Conservation (phyloP, 1,140 invertebrate genomes). For the Halesus radiatus region DNA sequence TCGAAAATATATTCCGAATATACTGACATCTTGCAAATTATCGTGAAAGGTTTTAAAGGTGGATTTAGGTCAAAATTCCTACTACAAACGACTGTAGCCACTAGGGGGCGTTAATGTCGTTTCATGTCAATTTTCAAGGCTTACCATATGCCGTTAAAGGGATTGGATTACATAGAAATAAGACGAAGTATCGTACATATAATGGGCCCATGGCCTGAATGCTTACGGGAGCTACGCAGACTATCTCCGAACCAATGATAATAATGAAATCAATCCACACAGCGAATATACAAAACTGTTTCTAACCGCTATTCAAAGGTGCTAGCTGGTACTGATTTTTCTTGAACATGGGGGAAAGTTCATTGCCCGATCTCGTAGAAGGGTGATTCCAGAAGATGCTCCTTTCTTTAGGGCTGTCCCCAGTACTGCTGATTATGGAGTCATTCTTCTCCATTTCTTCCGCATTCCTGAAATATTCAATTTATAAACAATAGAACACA, state of each 20-base stretch:
- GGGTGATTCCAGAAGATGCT: slow-evolving; percentile 75
- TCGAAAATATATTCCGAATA: no score
- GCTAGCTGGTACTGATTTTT: slow-evolving; percentile 72
- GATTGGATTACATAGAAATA: no score
- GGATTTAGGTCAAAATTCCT: no score
- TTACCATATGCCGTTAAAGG: no score
- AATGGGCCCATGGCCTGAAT: not conserved
- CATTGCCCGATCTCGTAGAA: slow-evolving; percentile 68
- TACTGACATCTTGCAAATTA: no score
- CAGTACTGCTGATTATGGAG: slow-evolving; percentile 55
- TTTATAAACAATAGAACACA: not conserved
- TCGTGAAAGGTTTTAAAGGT: no score
- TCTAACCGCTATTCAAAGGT: slow-evolving; percentile 67
- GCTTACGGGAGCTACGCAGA: not conserved
- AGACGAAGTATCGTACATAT: no score
- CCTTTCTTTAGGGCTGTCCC: slow-evolving; percentile 54
- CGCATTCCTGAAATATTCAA: slow-evolving; percentile 44
- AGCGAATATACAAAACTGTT: not conserved
- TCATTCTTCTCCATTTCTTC: slow-evolving; percentile 55
- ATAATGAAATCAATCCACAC: not conserved
- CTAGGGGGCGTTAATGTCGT: no score
- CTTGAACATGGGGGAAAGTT: slow-evolving; percentile 69
- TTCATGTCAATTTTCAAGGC: no score
- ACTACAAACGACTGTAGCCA: no score
- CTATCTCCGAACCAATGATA: not conserved